phyloP scores from a whole-genome alignment of 2,113 vertebrate species.

The Vidua chalybeata region DNA sequence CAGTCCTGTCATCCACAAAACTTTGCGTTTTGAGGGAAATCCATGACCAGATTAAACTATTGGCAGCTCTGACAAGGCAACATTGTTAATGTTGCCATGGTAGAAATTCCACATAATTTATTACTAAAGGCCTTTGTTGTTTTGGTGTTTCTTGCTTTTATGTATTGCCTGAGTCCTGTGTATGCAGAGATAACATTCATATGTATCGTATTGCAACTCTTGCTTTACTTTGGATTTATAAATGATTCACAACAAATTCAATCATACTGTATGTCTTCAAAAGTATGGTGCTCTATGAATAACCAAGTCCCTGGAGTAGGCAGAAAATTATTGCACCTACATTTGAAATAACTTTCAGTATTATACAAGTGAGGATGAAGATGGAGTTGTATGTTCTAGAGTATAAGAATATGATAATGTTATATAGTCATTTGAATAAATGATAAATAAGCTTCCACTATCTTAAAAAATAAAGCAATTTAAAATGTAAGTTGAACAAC shows the following conservation, averaged over 20 bases:
- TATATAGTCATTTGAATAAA: not conserved
- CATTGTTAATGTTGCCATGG: not conserved
- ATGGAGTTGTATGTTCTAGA: not conserved
- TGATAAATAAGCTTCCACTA: not conserved
- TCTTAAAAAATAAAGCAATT: not conserved
- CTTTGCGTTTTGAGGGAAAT: not conserved
- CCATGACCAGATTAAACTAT: not conserved
- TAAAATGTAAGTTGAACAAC: not conserved
- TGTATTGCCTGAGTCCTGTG: not conserved
- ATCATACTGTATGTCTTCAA: conserved; percentile 27
- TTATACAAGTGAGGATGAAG: not conserved
- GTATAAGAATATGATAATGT: not conserved
- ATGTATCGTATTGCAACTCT: not conserved
- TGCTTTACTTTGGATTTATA: conserved; percentile 64
- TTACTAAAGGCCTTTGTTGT: not conserved
- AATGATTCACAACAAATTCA: conserved; percentile 58
- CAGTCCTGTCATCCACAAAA: not conserved
- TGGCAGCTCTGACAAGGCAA: not conserved
- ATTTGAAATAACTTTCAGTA: conserved; percentile 34
- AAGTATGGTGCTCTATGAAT: conserved; percentile 28
- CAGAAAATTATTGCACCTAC: not conserved
- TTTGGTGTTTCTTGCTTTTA: conserved; percentile 3
- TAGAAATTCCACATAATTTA: not conserved
- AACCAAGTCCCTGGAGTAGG: not conserved
- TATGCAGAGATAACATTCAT: not conserved